Conservation (phyloP, 2,888 invertebrate genomes). For the Drosophila parthenogenetica region DNA sequence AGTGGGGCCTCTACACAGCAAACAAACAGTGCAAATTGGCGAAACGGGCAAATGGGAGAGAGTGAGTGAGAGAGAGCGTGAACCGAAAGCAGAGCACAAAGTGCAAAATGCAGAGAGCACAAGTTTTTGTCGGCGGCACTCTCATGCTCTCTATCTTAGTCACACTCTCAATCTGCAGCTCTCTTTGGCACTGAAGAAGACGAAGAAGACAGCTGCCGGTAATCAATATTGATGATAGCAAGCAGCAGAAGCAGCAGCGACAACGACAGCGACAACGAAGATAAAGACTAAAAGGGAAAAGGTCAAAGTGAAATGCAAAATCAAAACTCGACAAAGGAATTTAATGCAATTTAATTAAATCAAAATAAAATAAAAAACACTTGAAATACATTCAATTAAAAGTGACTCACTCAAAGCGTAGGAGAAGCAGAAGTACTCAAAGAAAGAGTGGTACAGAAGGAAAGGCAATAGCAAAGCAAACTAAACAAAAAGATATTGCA, state of each 20-base stretch:
- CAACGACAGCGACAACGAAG: slow-evolving; percentile 46
- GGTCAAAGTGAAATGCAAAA: slow-evolving; percentile 66
- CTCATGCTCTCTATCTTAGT: slow-evolving; percentile 4
- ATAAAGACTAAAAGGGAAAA: slow-evolving; percentile 68
- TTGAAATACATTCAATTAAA: slow-evolving; percentile 13
- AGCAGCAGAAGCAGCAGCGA: slow-evolving; percentile 27
- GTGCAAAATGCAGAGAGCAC: slow-evolving; percentile 22
- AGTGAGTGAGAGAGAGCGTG: slow-evolving; percentile 15
- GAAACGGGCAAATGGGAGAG: slow-evolving; percentile 34
- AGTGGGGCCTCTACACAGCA: slow-evolving; percentile 37
- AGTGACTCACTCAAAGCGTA: slow-evolving; percentile 65
- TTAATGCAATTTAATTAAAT: slow-evolving; percentile 61
- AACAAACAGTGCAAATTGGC: slow-evolving; percentile 70
- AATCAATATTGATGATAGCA: slow-evolving; percentile 80
- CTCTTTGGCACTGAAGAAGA: slow-evolving; percentile 39
- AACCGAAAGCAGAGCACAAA: slow-evolving; percentile 33
- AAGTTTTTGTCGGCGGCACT: slow-evolving; percentile 36
- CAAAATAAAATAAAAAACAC: slow-evolving; percentile 35
- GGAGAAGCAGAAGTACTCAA: slow-evolving; percentile 25
- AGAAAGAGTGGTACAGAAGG: background rate
- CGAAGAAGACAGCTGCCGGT: slow-evolving; percentile 77
- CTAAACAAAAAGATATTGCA: slow-evolving; percentile 36
- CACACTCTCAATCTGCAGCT: slow-evolving; percentile 16
- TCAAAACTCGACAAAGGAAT: slow-evolving; percentile 44
- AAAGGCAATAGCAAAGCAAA: slow-evolving; percentile 16